These are phyloP conservation scores for Neogale vison DNA, from an alignment of 2,113 vertebrate genomes.

Conservation along the genomic window DNA sequence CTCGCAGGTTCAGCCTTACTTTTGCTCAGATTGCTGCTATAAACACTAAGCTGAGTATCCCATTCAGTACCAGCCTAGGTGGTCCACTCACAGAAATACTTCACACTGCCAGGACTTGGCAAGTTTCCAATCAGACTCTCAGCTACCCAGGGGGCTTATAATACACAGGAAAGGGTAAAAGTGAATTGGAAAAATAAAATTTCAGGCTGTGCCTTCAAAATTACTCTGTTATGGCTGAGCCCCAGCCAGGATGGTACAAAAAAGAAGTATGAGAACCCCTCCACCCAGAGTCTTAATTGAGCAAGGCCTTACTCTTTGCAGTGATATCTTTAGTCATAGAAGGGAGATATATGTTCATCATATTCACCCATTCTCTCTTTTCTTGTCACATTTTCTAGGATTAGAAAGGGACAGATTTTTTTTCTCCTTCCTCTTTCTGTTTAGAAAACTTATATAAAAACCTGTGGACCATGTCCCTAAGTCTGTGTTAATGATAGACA, in stretches of 20 bases:
- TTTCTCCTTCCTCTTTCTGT: background rate
- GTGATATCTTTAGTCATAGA: background rate
- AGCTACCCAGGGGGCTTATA: background rate
- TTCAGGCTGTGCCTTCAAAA: background rate
- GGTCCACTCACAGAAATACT: slow-evolving; percentile 32
- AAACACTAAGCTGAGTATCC: background rate
- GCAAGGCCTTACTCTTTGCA: background rate
- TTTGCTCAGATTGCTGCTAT: background rate
- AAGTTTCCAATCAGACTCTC: background rate
- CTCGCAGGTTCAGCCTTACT: background rate
- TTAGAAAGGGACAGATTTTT: background rate
- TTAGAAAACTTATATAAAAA: background rate
- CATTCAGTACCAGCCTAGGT: slow-evolving; percentile 31
- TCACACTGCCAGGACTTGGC: background rate
- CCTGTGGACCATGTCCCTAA: background rate
- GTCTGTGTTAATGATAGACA: background rate
- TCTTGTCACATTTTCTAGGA: background rate
- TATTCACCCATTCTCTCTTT: background rate
- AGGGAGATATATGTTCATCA: background rate
- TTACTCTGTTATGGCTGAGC: background rate
- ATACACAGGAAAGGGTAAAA: slow-evolving; percentile 29
- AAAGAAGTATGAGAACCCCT: background rate
- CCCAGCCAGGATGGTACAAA: background rate
- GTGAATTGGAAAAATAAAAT: slow-evolving; percentile 25
- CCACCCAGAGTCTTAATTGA: background rate